Conservation (phyloP, 2,797 vertebrate species). For the Rhinella marina region DNA sequence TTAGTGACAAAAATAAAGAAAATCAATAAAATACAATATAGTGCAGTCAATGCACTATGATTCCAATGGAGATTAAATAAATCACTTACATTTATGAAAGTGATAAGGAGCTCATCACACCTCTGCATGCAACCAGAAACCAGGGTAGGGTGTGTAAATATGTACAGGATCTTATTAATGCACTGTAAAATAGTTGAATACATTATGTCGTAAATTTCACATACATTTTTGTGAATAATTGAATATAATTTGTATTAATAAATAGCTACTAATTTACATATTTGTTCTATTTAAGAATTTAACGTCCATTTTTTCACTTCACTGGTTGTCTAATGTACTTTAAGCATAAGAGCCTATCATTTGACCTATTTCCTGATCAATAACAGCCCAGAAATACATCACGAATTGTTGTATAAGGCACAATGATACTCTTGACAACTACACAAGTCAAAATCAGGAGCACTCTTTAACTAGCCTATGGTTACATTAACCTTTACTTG, state of each 20-base stretch:
- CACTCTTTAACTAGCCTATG: slow-evolving; percentile 2
- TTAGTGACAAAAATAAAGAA: neutral
- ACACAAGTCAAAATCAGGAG: neutral
- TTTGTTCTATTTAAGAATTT: neutral
- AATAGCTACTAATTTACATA: neutral
- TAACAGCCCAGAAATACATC: neutral
- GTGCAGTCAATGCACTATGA: neutral
- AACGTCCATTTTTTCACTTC: neutral
- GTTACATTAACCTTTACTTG: neutral
- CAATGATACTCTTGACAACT: neutral
- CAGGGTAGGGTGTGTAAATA: neutral
- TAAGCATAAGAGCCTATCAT: neutral
- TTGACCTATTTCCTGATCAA: neutral
- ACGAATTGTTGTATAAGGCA: neutral
- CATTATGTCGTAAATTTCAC: neutral
- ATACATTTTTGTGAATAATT: neutral
- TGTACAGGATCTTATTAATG: neutral
- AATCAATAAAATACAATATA: neutral
- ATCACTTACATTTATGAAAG: neutral
- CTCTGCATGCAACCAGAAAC: neutral
- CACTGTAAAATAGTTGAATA: neutral
- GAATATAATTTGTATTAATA: neutral
- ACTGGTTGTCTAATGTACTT: neutral
- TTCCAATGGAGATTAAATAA: neutral
- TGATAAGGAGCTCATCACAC: neutral